Evolutionary conservation across 1,140 invertebrate genomes (phyloP).

Genomic region (Scaptomyza hsui): DNA sequence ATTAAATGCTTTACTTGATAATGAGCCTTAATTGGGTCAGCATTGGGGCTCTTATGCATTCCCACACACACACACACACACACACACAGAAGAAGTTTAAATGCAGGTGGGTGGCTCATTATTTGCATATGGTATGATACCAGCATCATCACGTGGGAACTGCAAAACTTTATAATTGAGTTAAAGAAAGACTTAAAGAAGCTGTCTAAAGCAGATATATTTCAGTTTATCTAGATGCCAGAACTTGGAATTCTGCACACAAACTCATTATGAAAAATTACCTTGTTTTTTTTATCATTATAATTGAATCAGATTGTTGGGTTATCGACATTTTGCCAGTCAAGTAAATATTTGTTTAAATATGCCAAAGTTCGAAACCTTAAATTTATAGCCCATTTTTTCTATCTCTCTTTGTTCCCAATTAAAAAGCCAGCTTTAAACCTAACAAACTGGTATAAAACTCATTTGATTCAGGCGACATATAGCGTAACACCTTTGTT

Average conservation of each 20-base stretch:
- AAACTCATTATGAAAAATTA: background rate
- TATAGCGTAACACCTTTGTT: conserved; percentile 52
- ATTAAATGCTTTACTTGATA: conserved; percentile 68
- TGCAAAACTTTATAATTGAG: background rate
- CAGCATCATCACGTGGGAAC: conserved; percentile 14
- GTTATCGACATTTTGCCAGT: conserved; percentile 3
- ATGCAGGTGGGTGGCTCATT: conserved; percentile 38
- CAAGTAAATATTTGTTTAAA: conserved; percentile 14
- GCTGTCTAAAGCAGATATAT: background rate
- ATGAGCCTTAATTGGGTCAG: conserved; percentile 74
- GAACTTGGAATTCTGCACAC: background rate
- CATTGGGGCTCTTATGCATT: conserved; percentile 35
- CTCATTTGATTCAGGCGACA: conserved; percentile 58
- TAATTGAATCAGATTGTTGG: background rate
- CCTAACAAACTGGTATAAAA: conserved; percentile 67
- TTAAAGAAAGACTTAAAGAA: background rate
- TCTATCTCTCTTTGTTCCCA: conserved; percentile 4
- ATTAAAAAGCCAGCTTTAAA: conserved; percentile 41
- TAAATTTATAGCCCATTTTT: conserved; percentile 6
- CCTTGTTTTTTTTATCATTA: background rate
- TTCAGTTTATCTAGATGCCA: conserved; percentile 1
- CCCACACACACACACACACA: conserved; percentile 20
- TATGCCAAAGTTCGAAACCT: conserved; percentile 34
- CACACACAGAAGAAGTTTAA: conserved; percentile 9
- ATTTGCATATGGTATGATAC: background rate